phyloP scores from a whole-genome alignment of 2,888 invertebrate species.

The Cryptus armator region DNA sequence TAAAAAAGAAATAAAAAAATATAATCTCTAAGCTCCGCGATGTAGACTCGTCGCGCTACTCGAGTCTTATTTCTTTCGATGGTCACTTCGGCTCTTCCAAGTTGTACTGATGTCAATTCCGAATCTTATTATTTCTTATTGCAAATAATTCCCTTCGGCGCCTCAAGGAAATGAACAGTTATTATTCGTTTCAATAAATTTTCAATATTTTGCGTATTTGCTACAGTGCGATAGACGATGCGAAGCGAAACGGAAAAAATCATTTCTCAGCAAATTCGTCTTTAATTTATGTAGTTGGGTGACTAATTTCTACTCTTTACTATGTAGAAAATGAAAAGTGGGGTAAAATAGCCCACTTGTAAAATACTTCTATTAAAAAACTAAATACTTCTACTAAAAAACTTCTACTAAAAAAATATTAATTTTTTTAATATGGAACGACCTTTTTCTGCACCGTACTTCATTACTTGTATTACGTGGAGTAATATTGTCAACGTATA shows the following conservation, averaged over 20 bases:
- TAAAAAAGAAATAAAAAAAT: not conserved
- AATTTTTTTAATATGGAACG: no score
- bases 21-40: not conserved
- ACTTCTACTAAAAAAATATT: no score
- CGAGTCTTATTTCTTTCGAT: constrained; percentile 21
- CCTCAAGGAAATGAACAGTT: not conserved
- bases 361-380: no score
- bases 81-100: constrained; percentile 1
- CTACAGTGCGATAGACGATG: not conserved
- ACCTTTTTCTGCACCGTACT: no score
- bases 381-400: no score
- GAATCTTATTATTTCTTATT: not conserved
- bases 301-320: no score
- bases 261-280: no score
- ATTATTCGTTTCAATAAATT: not conserved
- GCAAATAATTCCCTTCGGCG: not conserved
- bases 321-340: no score
- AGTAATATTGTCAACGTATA: no score
- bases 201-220: not conserved
- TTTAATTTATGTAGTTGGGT: no score
- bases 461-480: no score
- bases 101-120: not conserved
- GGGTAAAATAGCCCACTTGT: no score
- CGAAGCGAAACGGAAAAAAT: not conserved
- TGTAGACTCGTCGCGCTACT: constrained; percentile 2